These are phyloP conservation scores for Rhinogobio ventralis DNA, from an alignment of 2,797 vertebrate genomes.

Conservation along the genomic window DNA sequence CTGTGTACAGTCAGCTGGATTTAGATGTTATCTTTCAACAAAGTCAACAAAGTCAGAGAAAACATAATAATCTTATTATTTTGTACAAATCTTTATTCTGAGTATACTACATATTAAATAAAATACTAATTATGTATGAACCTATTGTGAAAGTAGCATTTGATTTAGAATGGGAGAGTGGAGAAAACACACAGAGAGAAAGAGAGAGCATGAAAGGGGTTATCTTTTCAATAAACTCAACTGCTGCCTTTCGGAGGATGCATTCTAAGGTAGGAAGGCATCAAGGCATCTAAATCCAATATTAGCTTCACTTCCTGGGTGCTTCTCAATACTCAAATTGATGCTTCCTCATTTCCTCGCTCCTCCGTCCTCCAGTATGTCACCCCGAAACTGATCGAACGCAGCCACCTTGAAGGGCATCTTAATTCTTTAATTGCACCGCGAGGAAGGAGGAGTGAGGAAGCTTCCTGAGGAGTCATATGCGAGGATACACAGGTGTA, in stretches of 20 bases:
- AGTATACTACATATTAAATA: neutral
- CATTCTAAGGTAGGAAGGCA: no score
- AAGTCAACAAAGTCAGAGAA: neutral
- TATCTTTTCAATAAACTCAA: no score
- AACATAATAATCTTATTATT: neutral
- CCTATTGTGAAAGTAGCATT: neutral
- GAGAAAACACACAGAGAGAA: neutral
- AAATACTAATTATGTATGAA: neutral
- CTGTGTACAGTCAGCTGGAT: constrained; percentile 34
- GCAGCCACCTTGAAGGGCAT: neutral
- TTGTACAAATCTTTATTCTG: neutral
- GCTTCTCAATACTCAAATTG: neutral
- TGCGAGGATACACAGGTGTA: no score
- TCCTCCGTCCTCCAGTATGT: neutral
- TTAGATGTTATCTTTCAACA: constrained; percentile 10
- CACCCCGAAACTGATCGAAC: neutral
- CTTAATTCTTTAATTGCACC: no score
- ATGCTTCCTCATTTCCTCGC: neutral
- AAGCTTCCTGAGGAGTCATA: no score
- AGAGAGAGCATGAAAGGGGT: no score
- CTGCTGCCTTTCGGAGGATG: no score
- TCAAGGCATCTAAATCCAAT: no score
- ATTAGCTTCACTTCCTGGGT: neutral
- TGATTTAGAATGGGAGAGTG: neutral
- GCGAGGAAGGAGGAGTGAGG: no score